Evolutionary conservation across 2,888 invertebrate genomes (phyloP), one percentile per base, ranked within the genome.

Genomic region (Tenthredo amoena): DNA sequence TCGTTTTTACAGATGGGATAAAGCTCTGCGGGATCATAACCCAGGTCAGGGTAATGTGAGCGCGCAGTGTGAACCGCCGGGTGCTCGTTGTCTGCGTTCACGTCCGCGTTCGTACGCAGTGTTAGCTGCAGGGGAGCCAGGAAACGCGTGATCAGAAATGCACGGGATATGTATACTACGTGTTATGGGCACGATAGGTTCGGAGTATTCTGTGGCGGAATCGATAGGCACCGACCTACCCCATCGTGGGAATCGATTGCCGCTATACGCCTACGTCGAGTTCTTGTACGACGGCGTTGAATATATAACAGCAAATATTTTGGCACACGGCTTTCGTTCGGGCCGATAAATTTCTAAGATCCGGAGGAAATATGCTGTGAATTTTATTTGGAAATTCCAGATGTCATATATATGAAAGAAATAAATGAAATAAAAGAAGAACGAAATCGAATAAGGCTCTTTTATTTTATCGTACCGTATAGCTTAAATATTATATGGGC

Each of bases 221-320:
- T 77, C 77, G 77, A 77, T 77, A 77, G 55, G 47, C 77, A 40
- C 77, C 77, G 77, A 77, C 77, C 77, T 77, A 77, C 77, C 77
- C 47, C 77, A 77, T 77, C 77, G 55, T 31, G 2, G 5, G 34
- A 55, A 77, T 77, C 77, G 77, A 77, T 47, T n/a, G 77, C 26
- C 31, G 21, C 15, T 50, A 1, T 50, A 1, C 31, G 9, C 77
- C 34, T 74, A 43, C 43, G 21, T 43, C 43, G 21, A 43, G 72
- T 43, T 43, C 15, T 74, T 31, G n/a, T 21, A 43, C 40, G 7
- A 12, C n/a, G 2, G n/a, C n/a, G n/a, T 7, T 55, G 55, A 2
- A 55, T 50, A 50, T 18, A 5, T 47, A 50, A 50, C 18, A 6
- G 18, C 50, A 18, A 50, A 6, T 50, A 50, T 50, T n/a, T 18